These are phyloP conservation scores for Proteles cristata DNA, from an alignment of 2,113 vertebrate species.

Conservation along the genomic window DNA sequence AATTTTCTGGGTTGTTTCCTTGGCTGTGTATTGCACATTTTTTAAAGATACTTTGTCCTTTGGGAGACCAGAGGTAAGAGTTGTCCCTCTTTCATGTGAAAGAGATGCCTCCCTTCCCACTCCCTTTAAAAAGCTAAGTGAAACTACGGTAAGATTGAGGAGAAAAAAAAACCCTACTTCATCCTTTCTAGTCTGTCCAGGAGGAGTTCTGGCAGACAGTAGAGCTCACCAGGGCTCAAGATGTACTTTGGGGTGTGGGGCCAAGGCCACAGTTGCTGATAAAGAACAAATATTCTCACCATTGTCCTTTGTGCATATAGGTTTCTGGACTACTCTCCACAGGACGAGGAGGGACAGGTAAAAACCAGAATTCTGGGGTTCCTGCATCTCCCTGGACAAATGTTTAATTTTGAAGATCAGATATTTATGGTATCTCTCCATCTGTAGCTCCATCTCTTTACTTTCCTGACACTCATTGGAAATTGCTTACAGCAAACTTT, in stretches of 20 bases:
- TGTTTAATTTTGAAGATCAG: background rate
- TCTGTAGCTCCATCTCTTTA: background rate
- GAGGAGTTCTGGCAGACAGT: background rate
- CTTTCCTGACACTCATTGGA: background rate
- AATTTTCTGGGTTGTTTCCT: no score
- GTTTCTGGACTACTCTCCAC: background rate
- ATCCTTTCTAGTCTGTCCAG: background rate
- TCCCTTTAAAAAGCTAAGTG: background rate
- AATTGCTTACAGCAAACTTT: background rate
- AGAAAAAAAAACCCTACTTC: background rate
- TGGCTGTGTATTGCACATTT: background rate
- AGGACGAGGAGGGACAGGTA: background rate
- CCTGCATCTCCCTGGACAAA: background rate
- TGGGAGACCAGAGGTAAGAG: background rate
- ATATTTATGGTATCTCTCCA: background rate
- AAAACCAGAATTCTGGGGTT: background rate
- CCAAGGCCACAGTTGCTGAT: background rate
- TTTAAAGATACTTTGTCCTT: background rate
- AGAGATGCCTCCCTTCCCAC: background rate
- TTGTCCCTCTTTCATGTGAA: background rate
- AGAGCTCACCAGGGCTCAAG: background rate
- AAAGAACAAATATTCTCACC: background rate
- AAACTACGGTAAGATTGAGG: background rate
- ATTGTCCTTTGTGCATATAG: background rate
- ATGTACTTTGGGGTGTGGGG: background rate